Evolutionary conservation across 2,888 invertebrate genomes (phyloP), one percentile per base, ranked within the genome.

Genomic region (Lycia hirtaria): DNA sequence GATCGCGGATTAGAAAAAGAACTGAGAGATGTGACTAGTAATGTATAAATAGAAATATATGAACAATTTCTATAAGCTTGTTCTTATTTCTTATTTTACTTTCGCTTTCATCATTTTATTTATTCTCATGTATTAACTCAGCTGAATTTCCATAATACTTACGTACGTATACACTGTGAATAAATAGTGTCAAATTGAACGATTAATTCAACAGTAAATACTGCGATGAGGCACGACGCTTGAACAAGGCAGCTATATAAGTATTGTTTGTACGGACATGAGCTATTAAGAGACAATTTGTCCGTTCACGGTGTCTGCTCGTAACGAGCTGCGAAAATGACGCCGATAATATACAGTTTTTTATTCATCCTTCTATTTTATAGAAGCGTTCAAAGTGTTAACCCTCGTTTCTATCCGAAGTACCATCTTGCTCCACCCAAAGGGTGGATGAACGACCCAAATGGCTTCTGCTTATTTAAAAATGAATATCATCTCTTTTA

Each of bases 391-490:
- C 65, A 67, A 2, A 28, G 56, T 14, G 70, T 76, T 1, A 65
- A 73, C 3, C 71, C 73, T 9, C 68, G 71, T 0, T 88, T 71
- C 43, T 78, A 78, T 38, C 88, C 89, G 1, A 72, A 75, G 0
- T 90, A 81, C 55, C 92, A 92, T 48, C 62, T 86, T 19, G 76
- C 81, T 3, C 87, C 89, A 0, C 76, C 75, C 0, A 14, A 62
- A 2, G 92, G 92, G 35, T 93, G 93, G 93, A 90, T 93, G 80
- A 93, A 93, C 66, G 93, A 93, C 52, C 93, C 93, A 0, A 93
- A 93, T 52, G 93, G 93, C 4, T 88, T 93, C 58, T 79, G 88
- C 48, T 60, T 75, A 33, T 89, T 71, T 59, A 67, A 79, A 4
- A 73, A 78, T 1, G 77, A 81, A 15, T 93, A 88, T 60, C 93